A percentile compares a stretch with the other conserved stretches of the same genome.
Conservation (phyloP, 2,113 vertebrate genomes). For the Mugil cephalus region DNA sequence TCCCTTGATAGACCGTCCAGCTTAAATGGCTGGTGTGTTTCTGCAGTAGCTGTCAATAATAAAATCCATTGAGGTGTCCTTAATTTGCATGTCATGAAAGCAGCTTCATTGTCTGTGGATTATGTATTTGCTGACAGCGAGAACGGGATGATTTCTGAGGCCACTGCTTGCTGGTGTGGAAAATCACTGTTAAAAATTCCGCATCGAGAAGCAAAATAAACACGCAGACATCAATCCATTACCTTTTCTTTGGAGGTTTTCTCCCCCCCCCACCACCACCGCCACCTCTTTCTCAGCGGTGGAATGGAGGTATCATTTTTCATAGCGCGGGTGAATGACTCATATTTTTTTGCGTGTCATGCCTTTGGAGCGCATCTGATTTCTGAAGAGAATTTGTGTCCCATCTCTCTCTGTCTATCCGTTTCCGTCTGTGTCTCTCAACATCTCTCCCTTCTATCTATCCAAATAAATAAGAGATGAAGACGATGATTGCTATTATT, state of each 20-base stretch:
- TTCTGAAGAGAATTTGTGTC: constrained; percentile 29
- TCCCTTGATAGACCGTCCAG: neutral
- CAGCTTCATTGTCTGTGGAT: constrained; percentile 44
- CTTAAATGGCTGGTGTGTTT: neutral
- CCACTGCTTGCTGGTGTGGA: constrained; percentile 60
- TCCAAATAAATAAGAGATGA: constrained; percentile 48
- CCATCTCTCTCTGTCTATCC: constrained; percentile 5
- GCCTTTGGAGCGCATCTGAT: constrained; percentile 26
- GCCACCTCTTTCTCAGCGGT: neutral
- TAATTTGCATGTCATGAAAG: constrained; percentile 61
- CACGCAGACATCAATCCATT: constrained; percentile 57
- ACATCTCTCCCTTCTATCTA: constrained; percentile 15
- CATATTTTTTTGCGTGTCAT: neutral
- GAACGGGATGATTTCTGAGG: constrained; percentile 48
- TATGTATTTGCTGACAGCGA: constrained; percentile 54
- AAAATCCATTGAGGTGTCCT: constrained; percentile 49
- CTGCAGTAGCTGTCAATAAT: neutral
- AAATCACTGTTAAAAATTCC: constrained; percentile 63
- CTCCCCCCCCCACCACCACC: no score
- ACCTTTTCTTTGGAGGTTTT: constrained; percentile 31
- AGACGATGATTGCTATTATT: constrained; percentile 35
- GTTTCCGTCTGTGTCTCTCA: constrained; percentile 21
- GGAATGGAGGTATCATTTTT: constrained; percentile 49
- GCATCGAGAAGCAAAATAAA: constrained; percentile 65
- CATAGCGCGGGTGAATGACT: constrained; percentile 10